Base-by-base conservation (phyloP, 2,888 invertebrate genomes). In the Odiellus spinosus region DNA sequence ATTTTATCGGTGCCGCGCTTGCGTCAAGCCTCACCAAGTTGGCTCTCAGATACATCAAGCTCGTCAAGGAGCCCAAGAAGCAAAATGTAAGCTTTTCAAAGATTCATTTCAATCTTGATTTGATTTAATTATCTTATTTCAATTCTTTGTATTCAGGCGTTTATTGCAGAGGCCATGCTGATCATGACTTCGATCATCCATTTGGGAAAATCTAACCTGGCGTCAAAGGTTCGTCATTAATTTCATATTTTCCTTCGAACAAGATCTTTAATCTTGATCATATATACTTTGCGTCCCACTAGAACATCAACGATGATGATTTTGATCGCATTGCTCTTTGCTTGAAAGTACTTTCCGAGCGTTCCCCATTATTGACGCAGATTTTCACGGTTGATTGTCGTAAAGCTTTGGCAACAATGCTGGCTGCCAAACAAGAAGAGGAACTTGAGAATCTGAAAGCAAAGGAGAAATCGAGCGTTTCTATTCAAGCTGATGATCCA, bases 301-400 rank as follows among this genome's bases (percentile, higher is more conserved):
- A 81, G 65, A 76, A 80, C 0, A 85, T 96, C 57, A 96, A 93
- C n/a, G 87, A 93, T 58, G 96, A 98, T 64, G 93, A 95, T 67
- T 71, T 78, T 33, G 93, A 96, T 64, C 80, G 91, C 62, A 78
- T 90, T 48, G 78, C 85, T 43, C 62, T 69, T 15, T 71, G 71
- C 55, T 57, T 75, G 46, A 66, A 71, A 48, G 67, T 72, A 26
- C 70, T 83, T 12, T 76, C 80, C 35, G 76, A 77, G 50, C 74
- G 78, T 14, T 65, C 80, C 3, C 73, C 75, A 0, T 67, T 76
- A 50, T 75, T 83, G 45, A 73, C 77, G 11, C 71, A 76, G 38
- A 77, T 82, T 42, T 91, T 82, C 65, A 78, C 76, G 45, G 68
- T 71, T 45, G 75, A 76, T 53, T 91, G 82, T 61, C 77, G 86